Base-by-base conservation (phyloP, 2,797 vertebrate genomes). In the Bucorvus abyssinicus region DNA sequence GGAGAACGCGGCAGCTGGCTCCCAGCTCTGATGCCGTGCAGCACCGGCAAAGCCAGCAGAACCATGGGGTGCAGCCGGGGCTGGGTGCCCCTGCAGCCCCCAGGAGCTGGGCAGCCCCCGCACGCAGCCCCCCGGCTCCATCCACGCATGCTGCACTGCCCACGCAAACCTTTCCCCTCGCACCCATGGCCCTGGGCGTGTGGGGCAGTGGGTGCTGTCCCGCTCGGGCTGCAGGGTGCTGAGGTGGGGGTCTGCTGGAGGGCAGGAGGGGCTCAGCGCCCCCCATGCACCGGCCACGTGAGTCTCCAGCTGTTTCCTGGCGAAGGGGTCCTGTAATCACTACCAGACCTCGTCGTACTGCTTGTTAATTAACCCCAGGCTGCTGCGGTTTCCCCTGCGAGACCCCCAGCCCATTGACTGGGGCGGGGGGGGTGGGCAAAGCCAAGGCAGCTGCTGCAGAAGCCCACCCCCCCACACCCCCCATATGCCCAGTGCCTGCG, bases 401-500 rank as follows among this genome's bases (percentile, higher is more conserved):
- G 55, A 26, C 26, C 59, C 23, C 26, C 4, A 0, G 16, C 64
- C 7, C 5, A 0, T 30, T 42, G 63, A 14, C 9, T 32, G 14
- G 53, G 53, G 29, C 29, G 32, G 53, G n/a, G n/a, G n/a, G n/a
- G n/a, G n/a, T n/a, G 52, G 8, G 3, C 8, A 50, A n/a, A 55
- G 36, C 38, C 9, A 12, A n/a, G 57, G 36, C 36, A n/a, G 84
- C 23, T 0, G 5, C 15, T 38, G 52, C 55, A 30, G 53, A 32
- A 53, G 22, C 10, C 5, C 3, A 13, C 34, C 21, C 32, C 1
- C 4, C 24, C 26, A 18, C 1, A 1, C 1, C 4, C 24, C 26
- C 21, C 1, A 1, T 3, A 16, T 6, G 20, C 11, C 14, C 78
- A 17, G 57, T 4, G 0, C 50, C n/a, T 9, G 30, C 1, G 2